Evolutionary conservation across 1,140 invertebrate genomes (phyloP).

Genomic region (Leptopilina clavipes): DNA sequence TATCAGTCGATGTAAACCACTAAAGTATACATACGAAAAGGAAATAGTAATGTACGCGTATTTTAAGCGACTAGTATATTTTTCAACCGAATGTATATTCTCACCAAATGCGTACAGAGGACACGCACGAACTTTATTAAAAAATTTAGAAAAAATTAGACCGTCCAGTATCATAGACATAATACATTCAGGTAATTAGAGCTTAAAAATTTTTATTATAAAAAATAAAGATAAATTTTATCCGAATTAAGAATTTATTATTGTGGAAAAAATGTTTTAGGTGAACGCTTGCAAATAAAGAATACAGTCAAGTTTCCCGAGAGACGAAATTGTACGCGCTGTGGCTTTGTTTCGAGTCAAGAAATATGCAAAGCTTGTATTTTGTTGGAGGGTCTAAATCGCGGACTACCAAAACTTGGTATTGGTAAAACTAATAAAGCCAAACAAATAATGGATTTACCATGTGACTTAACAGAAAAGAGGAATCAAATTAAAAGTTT

Average conservation of each 20-base stretch:
- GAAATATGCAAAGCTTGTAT: constrained; percentile 97
- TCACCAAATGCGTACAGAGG: constrained; percentile 98
- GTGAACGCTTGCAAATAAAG: constrained; percentile 90
- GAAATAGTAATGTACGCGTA: constrained; percentile 99
- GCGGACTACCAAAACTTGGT: constrained; percentile 90
- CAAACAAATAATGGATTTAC: constrained; percentile 72
- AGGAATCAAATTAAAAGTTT: constrained; percentile 42
- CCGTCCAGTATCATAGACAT: constrained; percentile 98
- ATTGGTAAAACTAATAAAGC: constrained; percentile 90
- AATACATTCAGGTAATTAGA: constrained; percentile 92
- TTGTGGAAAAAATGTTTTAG: constrained; percentile 74
- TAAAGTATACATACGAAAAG: constrained; percentile 99
- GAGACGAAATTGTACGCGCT: constrained; percentile 87
- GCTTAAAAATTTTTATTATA: neutral
- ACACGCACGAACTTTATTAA: constrained; percentile 92
- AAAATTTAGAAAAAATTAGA: constrained; percentile 96
- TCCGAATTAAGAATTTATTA: neutral
- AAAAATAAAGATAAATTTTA: too few relatives aligned
- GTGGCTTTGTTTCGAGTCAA: constrained; percentile 97
- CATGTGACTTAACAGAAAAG: constrained; percentile 37
- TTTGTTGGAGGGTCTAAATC: constrained; percentile 95
- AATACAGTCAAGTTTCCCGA: constrained; percentile 88
- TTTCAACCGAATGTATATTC: constrained; percentile 99
- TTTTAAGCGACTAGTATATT: constrained; percentile 98
- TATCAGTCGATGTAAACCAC: constrained; percentile 95